Evolutionary conservation across 2,113 vertebrate species (phyloP).

Genomic region (Pelecanus crispus): DNA sequence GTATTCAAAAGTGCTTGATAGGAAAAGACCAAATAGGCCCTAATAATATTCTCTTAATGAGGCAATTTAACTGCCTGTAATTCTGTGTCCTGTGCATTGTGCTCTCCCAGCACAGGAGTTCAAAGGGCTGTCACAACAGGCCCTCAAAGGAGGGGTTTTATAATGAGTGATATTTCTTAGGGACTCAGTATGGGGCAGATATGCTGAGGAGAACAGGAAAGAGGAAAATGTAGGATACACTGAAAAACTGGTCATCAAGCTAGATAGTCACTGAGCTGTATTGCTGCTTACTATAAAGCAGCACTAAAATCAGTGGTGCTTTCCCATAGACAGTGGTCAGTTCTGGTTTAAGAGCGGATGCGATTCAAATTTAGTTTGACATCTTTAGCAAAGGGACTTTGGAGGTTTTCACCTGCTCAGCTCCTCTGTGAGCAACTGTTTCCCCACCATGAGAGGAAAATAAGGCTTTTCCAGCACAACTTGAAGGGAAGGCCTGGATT

Average conservation of each 20-base stretch:
- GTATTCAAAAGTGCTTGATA: not conserved
- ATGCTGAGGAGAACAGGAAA: not conserved
- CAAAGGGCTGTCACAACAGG: conserved; percentile 56
- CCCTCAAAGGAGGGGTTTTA: not conserved
- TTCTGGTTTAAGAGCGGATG: not conserved
- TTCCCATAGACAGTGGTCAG: not conserved
- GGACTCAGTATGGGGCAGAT: conserved; percentile 31
- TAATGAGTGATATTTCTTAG: conserved; percentile 38
- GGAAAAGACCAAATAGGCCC: not conserved
- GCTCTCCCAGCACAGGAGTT: conserved; percentile 14
- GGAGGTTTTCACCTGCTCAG: not conserved
- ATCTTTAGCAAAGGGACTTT: not conserved
- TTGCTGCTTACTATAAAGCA: not conserved
- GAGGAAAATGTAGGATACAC: not conserved
- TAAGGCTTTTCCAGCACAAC: not conserved
- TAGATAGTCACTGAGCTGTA: not conserved
- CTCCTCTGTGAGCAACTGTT: not conserved
- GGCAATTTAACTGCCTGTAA: conserved; percentile 37
- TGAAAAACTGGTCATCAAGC: not conserved
- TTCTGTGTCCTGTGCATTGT: conserved; percentile 22
- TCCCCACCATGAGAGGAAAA: not conserved
- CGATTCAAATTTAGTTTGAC: not conserved
- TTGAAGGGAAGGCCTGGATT: conserved; percentile 23
- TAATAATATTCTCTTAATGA: conserved; percentile 31
- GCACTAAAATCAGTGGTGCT: not conserved